Conservation (phyloP, 2,888 invertebrate species). For the Halictus quadricinctus region DNA sequence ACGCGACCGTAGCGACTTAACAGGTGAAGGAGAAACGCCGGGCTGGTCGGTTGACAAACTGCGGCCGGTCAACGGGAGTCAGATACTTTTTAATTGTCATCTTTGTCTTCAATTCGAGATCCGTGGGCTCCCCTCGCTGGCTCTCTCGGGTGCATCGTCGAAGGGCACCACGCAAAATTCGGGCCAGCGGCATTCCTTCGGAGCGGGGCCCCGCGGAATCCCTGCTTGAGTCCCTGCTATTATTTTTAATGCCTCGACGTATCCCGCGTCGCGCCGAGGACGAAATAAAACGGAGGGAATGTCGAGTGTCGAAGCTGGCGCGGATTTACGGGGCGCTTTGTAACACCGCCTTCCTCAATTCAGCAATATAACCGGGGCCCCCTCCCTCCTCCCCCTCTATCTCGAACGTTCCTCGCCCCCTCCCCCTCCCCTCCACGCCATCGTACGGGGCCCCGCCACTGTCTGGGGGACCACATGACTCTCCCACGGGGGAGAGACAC, state of each 20-base stretch:
- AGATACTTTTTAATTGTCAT: constrained; percentile 43
- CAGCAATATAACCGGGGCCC: constrained; percentile 77
- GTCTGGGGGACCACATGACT: constrained; percentile 57
- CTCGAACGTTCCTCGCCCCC: constrained; percentile 14
- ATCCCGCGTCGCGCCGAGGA: constrained; percentile 62
- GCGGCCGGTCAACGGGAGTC: too few species aligned
- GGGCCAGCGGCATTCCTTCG: constrained; percentile 52
- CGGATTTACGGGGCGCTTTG: constrained; percentile 82
- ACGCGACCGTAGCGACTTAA: neutral
- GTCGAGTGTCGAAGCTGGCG: constrained; percentile 82
- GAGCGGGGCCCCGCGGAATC: constrained; percentile 50
- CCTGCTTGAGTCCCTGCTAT: constrained; percentile 69
- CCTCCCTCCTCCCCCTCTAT: neutral
- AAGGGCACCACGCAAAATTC: constrained; percentile 42
- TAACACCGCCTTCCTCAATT: constrained; percentile 82
- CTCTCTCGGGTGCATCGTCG: neutral
- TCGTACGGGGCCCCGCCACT: constrained; percentile 19
- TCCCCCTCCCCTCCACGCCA: constrained; percentile 60
- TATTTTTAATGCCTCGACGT: constrained; percentile 79
- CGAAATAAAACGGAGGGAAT: constrained; percentile 79
- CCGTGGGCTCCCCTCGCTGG: neutral
- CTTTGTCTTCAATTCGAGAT: constrained; percentile 25
- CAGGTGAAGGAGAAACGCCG: neutral
- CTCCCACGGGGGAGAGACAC: constrained; percentile 64
- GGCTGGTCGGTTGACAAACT: neutral